These are phyloP conservation scores for Mormyrops attenuatus DNA, from an alignment of 2,797 vertebrate genomes.

Conservation along the genomic window DNA sequence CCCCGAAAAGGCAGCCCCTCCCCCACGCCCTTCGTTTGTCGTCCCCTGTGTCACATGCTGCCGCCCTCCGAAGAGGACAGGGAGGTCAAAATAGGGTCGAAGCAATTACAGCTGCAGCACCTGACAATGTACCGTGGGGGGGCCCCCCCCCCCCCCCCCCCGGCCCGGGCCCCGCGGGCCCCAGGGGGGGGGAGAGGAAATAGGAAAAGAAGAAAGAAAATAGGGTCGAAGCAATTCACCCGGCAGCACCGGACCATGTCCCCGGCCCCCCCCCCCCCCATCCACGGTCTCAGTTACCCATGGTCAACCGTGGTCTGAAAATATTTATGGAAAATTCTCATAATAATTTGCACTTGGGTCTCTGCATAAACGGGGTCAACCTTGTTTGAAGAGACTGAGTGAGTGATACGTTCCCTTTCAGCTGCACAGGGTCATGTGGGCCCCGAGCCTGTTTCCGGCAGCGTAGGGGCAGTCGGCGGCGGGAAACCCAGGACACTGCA, in stretches of 20 bases:
- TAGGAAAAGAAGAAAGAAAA: no score
- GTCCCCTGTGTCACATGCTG: background rate
- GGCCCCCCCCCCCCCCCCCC: no score
- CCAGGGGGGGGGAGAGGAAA: no score
- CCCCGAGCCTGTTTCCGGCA: background rate
- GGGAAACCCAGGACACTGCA: background rate
- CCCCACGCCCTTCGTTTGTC: background rate
- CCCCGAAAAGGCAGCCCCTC: background rate
- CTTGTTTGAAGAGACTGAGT: background rate
- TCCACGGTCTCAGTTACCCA: background rate
- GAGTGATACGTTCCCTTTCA: background rate
- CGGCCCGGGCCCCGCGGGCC: no score
- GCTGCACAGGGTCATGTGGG: background rate
- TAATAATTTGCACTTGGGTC: background rate
- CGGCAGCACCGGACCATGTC: no score
- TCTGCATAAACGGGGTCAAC: background rate
- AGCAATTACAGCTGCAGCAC: background rate
- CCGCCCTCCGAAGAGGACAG: background rate
- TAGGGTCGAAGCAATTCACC: no score
- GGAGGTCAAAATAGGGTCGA: background rate
- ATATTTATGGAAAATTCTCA: background rate
- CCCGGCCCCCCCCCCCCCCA: background rate
- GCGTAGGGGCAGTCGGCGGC: background rate
- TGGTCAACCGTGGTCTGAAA: background rate
- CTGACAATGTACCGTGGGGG: background rate